Evolutionary conservation across 30 jellyfish, hydroid and myxozoan species (phyloP).

Genomic region (Hydractinia symbiolongicarpus): DNA sequence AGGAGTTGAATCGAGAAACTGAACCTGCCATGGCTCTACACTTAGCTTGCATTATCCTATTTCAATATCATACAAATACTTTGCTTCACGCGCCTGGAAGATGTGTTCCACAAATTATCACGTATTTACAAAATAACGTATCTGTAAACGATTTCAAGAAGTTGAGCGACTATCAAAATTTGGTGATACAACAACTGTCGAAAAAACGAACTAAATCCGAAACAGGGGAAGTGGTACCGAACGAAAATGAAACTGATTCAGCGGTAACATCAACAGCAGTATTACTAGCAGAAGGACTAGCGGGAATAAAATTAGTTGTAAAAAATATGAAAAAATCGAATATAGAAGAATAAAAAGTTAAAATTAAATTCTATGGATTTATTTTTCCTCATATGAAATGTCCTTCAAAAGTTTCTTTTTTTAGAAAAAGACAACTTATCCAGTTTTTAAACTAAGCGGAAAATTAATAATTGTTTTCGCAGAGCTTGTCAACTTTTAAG

Average conservation of each 20-base stretch:
- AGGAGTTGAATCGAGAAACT: conserved; percentile 61
- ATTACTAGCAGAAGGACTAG: conserved; percentile 43
- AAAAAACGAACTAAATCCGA: conserved; percentile 21
- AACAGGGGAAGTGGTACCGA: conserved; percentile 26
- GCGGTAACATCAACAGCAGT: conserved; percentile 14
- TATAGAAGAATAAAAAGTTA: not conserved
- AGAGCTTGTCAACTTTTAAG: no score
- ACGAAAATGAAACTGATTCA: conserved; percentile 12
- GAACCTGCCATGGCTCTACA: conserved; percentile 94
- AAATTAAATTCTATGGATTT: no score
- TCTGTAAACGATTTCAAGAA: conserved; percentile 38
- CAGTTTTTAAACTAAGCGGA: no score
- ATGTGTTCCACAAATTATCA: conserved; percentile 67
- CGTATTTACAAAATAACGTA: conserved; percentile 38
- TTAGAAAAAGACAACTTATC: no score
- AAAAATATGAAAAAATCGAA: conserved; percentile 31
- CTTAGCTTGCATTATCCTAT: conserved; percentile 46
- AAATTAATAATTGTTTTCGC: no score
- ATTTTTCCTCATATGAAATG: no score
- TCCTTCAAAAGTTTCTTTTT: no score
- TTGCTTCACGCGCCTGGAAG: conserved; percentile 84
- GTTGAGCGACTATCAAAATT: conserved; percentile 59
- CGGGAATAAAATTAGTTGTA: conserved; percentile 39
- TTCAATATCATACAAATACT: conserved; percentile 43
- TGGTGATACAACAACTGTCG: conserved; percentile 53